Percentiles rank a stretch among this genome's conserved stretches.
Conservation (phyloP, 2,797 vertebrate species). For the Psittacula echo region DNA sequence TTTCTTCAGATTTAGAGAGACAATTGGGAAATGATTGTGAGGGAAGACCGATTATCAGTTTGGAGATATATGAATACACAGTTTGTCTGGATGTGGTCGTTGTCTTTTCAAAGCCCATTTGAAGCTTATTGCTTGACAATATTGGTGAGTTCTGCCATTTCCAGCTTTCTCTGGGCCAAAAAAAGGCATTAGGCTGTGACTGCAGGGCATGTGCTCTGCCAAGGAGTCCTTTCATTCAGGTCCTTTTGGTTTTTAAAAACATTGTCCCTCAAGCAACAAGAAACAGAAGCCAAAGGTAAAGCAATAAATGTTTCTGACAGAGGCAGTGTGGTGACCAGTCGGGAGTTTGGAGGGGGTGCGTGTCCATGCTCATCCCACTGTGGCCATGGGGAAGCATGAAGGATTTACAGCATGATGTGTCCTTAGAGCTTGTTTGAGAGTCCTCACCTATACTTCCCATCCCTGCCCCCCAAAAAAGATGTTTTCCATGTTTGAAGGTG, state of each 20-base stretch:
- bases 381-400: background rate
- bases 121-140: background rate
- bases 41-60: background rate
- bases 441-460: background rate
- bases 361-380: background rate
- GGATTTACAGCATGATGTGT: background rate
- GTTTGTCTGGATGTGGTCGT: background rate
- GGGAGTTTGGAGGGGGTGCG: background rate
- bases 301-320: background rate
- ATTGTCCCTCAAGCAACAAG: background rate
- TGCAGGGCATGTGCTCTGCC: background rate
- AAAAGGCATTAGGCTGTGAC: background rate
- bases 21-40: background rate
- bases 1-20: background rate
- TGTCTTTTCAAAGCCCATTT: background rate
- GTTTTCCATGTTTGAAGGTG: background rate
- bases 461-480: background rate
- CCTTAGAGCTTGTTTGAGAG: background rate
- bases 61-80: background rate
- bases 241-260: background rate
- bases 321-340: rapidly evolving
- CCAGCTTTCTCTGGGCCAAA: background rate
- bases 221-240: background rate
- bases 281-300: background rate
- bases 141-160: background rate